Evolutionary conservation across 2,888 invertebrate species (phyloP).

Genomic region (Teinopalpus imperialis): DNA sequence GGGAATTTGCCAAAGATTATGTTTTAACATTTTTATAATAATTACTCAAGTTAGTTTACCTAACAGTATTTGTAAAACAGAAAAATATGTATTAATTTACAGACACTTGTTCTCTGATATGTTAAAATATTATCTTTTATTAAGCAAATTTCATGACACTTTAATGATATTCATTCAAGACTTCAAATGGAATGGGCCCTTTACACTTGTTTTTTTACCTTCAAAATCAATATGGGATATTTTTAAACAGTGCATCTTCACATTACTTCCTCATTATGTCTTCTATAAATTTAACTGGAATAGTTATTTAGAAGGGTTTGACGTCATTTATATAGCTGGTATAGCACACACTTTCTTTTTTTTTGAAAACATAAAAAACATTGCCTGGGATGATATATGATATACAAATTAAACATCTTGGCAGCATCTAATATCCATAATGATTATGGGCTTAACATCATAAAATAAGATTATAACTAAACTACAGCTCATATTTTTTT

Average conservation of each 20-base stretch:
- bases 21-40: slow-evolving; percentile 11
- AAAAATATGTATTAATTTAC: background rate
- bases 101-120: background rate
- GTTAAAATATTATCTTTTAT: slow-evolving; percentile 19
- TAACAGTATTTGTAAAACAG: too few species aligned
- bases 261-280: slow-evolving; percentile 10
- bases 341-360: slow-evolving; percentile 20
- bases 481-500: slow-evolving; percentile 2
- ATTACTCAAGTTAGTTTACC: background rate
- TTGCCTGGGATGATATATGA: slow-evolving; percentile 13
- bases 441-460: background rate
- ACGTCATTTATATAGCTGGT: slow-evolving; percentile 19
- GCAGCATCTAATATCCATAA: slow-evolving; percentile 6
- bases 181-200: slow-evolving; percentile 4
- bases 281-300: slow-evolving; percentile 6
- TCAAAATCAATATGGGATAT: slow-evolving; percentile 2
- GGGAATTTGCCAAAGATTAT: slow-evolving; percentile 8
- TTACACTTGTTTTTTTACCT: background rate
- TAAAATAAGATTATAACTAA: background rate
- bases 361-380: slow-evolving; percentile 11
- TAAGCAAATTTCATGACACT: background rate
- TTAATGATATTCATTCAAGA: slow-evolving; percentile 3
- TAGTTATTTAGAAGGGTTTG: slow-evolving; percentile 23
- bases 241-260: slow-evolving; percentile 2
- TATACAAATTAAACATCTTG: slow-evolving; percentile 6